Evolutionary conservation across 1,140 invertebrate genomes (phyloP), one percentile per base, ranked within the genome.

Genomic region (Platorchestia sp.): DNA sequence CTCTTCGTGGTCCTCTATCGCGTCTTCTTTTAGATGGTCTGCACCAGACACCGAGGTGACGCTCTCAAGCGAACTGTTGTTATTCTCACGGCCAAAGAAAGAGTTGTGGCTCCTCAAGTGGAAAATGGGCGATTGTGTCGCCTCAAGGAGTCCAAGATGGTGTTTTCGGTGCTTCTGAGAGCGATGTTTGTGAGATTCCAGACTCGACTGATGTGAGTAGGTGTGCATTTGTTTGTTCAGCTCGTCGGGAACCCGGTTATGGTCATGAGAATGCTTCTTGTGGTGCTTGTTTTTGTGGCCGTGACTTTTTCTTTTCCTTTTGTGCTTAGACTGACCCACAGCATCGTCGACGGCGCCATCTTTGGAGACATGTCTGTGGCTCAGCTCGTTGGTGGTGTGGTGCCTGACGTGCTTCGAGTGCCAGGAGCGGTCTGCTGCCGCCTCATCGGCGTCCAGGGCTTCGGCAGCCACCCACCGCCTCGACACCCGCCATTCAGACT

Each of bases 151-250:
- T 89, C 43, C 87, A 89, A 14, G n/a, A 89, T 42, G 87, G 43
- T 89, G 87, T 89, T 89, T 89, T 42, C 43, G 87, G 87, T 89
- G 87, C 87, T 89, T 89, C 27, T 89, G 87, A 89, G 41, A 89
- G 14, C 87, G 22, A 42, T 89, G 87, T 89, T 89, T 89, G 87
- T 44, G 87, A 89, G 87, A 42, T 41, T 89, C 87, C 87, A 89
- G 41, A 42, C 41, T 41, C 43, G 87, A 42, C 87, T 89, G 87
- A 27, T 89, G 87, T 89, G 87, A 89, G 87, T 89, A 44, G 41
- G n/a, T 41, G n/a, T 43, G 87, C 41, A 89, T 22, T 5, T 16
- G 87, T 44, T 89, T 41, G 41, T 89, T 89, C 36, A 19, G 41
- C 36, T 89, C 87, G n/a, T 19, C 87, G 41, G 87, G n/a, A 5